Conservation (phyloP, 2,888 invertebrate species). For the Drosophila barbarae region DNA sequence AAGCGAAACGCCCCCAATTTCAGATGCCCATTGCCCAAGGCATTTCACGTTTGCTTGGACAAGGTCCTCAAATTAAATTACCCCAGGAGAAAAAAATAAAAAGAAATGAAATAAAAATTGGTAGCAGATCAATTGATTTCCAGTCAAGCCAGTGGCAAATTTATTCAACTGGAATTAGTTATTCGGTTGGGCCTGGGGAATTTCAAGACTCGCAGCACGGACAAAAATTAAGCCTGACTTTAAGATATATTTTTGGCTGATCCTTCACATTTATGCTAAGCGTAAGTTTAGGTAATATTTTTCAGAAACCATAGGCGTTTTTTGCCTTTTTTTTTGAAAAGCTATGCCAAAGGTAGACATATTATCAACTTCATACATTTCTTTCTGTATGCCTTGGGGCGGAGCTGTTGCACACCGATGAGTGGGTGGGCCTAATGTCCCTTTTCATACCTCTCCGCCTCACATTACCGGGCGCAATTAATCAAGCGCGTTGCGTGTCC, state of each 20-base stretch:
- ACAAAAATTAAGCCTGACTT: background rate
- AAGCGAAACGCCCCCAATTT: slow-evolving; percentile 33
- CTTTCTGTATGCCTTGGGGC: background rate
- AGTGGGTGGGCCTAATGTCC: background rate
- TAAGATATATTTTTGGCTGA: background rate
- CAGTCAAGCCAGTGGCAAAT: slow-evolving; percentile 27
- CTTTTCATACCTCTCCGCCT: slow-evolving; percentile 9
- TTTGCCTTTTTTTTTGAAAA: background rate
- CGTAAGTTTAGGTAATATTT: background rate
- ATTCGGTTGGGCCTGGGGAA: slow-evolving; percentile 21
- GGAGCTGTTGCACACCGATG: slow-evolving; percentile 11
- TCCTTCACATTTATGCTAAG: background rate
- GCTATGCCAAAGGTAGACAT: background rate
- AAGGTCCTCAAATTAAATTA: slow-evolving; percentile 39
- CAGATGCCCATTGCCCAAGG: slow-evolving; percentile 30
- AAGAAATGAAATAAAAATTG: slow-evolving; percentile 19
- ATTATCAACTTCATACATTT: background rate
- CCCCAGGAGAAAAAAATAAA: slow-evolving; percentile 8
- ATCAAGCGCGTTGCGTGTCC: slow-evolving; percentile 46
- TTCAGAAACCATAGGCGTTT: no score
- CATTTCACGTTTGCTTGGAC: slow-evolving; percentile 40
- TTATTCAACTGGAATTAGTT: slow-evolving; percentile 37
- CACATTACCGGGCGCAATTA: slow-evolving; percentile 49
- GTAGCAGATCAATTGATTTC: slow-evolving; percentile 39
- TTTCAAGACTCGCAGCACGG: background rate